Conservation (phyloP, 2,797 vertebrate genomes). For the Crotalus adamanteus region DNA sequence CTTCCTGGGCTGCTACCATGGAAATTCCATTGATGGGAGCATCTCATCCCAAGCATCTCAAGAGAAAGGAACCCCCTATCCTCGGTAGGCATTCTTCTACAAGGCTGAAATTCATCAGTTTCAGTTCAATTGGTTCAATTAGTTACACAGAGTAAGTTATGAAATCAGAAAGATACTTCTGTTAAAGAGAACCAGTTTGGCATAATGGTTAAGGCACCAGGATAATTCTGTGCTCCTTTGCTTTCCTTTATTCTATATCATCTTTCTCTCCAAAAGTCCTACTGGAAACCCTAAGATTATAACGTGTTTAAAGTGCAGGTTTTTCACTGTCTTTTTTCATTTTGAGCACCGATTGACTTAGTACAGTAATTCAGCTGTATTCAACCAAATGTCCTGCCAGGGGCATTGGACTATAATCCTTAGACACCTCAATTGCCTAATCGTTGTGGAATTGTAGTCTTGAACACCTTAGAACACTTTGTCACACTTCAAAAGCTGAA, state of each 20-base stretch:
- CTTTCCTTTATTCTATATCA: neutral
- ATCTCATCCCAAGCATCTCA: constrained; percentile 83
- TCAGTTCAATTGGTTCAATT: neutral
- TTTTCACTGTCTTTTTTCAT: neutral
- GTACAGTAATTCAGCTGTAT: neutral
- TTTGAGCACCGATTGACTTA: neutral
- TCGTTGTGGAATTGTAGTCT: neutral
- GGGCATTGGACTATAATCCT: neutral
- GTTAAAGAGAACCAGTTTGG: neutral
- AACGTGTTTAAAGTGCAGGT: neutral
- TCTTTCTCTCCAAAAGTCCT: neutral
- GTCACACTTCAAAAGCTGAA: neutral
- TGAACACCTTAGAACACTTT: neutral
- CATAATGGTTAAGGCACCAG: neutral
- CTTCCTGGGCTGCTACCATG: constrained; percentile 87
- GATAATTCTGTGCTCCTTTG: neutral
- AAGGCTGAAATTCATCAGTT: neutral
- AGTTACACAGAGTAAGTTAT: neutral
- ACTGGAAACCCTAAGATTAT: neutral
- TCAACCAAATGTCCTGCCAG: no score
- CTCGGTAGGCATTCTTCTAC: constrained; percentile 77
- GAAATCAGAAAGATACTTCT: neutral
- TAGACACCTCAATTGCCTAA: neutral
- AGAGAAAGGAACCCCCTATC: constrained; percentile 82
- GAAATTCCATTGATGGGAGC: constrained; percentile 92